These are phyloP conservation scores for Podabrus alpinus DNA, from an alignment of 2,888 invertebrate species.

Conservation along the genomic window DNA sequence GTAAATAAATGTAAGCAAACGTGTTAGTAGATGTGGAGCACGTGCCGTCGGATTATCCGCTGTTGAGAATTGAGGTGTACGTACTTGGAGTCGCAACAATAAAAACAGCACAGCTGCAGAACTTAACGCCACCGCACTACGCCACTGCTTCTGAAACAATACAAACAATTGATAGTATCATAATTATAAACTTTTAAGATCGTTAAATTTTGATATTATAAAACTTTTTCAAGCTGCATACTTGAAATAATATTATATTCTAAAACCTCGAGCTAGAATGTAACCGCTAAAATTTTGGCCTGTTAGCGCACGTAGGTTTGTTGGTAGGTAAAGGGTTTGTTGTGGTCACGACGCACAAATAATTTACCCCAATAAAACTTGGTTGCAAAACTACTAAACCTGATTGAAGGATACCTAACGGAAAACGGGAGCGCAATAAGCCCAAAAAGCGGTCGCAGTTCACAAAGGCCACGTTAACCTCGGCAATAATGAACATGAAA, in stretches of 20 bases:
- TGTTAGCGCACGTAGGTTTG: neutral
- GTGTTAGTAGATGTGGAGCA: conserved; percentile 76
- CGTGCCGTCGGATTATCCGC: conserved; percentile 97
- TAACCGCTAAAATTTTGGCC: neutral
- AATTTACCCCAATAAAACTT: neutral
- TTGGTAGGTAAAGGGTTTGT: neutral
- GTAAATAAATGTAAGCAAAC: conserved; percentile 88
- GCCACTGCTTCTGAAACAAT: conserved; percentile 70
- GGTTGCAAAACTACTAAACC: neutral
- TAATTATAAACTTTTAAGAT: neutral
- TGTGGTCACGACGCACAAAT: neutral
- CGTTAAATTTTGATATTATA: too few species aligned
- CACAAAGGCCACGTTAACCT: neutral
- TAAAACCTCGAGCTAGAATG: neutral
- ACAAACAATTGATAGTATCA: conserved; percentile 10
- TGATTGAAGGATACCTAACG: neutral
- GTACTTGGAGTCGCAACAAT: conserved; percentile 77
- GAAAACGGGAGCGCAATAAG: neutral
- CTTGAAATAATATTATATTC: too few species aligned
- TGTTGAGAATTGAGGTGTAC: conserved; percentile 81
- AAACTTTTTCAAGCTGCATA: too few species aligned
- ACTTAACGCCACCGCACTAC: conserved; percentile 71
- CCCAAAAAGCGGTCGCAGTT: neutral
- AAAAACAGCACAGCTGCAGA: conserved; percentile 71
- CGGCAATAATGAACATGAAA: neutral